Conservation (phyloP, 2,113 vertebrate genomes). For the Meleagris gallopavo region DNA sequence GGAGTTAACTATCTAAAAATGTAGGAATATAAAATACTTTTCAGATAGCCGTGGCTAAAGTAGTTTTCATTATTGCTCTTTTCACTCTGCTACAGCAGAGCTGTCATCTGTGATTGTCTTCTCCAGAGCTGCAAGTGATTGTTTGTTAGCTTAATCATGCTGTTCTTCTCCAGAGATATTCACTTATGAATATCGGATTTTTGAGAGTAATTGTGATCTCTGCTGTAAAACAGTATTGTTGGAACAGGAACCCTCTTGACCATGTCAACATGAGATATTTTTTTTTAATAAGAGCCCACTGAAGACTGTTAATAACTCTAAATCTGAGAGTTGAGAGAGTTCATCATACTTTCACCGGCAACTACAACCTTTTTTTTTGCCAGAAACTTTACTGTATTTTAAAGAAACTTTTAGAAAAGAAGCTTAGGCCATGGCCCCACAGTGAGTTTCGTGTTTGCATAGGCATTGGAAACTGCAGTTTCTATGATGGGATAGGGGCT, state of each 20-base stretch:
- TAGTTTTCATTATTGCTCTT: conserved; percentile 11
- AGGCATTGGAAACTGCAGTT: not conserved
- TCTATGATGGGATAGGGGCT: not conserved
- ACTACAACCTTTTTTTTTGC: not conserved
- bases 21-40: conserved; percentile 18
- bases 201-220: not conserved
- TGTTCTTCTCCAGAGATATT: conserved; percentile 1
- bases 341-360: not conserved
- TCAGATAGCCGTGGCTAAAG: conserved; percentile 17
- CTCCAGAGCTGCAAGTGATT: not conserved
- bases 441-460: not conserved
- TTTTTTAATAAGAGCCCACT: not conserved
- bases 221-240: not conserved
- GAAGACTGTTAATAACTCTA: not conserved
- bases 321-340: not conserved
- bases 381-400: not conserved
- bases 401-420: not conserved
- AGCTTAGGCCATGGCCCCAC: not conserved
- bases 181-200: conserved; percentile 24
- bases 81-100: conserved; percentile 4
- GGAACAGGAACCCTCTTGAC: not conserved
- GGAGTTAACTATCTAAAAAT: conserved; percentile 50
- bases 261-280: not conserved
- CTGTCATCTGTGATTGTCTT: conserved; percentile 40
- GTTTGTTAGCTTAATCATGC: not conserved